Evolutionary conservation across 2,888 invertebrate genomes (phyloP), one percentile per base, ranked within the genome.

Genomic region (Aphidius colemani): DNA sequence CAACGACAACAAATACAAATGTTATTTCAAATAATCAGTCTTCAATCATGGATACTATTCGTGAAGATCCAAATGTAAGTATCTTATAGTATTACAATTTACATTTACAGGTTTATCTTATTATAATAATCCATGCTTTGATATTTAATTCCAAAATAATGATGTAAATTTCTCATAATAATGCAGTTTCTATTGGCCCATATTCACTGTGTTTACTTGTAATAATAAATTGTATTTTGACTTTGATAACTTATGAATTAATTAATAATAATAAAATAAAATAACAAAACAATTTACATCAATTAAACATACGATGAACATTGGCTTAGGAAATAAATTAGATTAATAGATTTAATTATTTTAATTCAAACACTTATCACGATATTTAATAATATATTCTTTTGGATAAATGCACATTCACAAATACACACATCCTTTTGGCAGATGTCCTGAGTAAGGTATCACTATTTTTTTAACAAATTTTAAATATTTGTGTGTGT

Each of bases 21-120:
- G 80, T 78, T 51, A 81, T 78, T 48, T 80, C 84, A 53, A 81
- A 76, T 55, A 79, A 83, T 53, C 79, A 84, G 9, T 79, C 84
- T 11, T 78, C 82, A 50, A 79, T 74, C 69, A 84, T 84, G 73
- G 87, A 84, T 73, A 85, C 87, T 72, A 87, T 88, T 64, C 83
- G 90, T 73, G 93, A 94, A 83, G 94, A 94, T 85, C 90, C 92
- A 59, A 92, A 92, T 81, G 94, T 94, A 84, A 88, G 90, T 88
- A 10, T 40, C 13, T 41, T n/a, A 43, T 55, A 46, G 3, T 30
- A 30, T 30, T 30, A 30, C 3, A 30, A 30, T 30, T 30, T 30
- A 30, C 30, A 30, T 30, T 5, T 30, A 30, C 5, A 30, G 3
- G 5, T 30, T 5, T 2, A 30, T 5, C 30, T 30, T 30, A 3